phyloP scores from a whole-genome alignment of 2,888 invertebrate species.

The Campoletis raptor region DNA sequence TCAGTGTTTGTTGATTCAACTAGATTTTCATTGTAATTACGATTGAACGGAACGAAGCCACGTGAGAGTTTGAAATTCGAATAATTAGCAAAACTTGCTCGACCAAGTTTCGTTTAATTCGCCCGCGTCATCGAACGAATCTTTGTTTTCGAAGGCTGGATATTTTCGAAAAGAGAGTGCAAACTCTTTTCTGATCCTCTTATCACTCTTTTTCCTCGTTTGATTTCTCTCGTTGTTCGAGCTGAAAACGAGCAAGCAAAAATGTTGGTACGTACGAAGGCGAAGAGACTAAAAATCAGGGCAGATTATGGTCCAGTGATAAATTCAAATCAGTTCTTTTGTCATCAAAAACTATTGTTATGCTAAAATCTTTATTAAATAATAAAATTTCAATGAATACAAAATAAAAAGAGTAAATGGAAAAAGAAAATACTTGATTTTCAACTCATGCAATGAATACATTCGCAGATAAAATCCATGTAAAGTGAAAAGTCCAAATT shows the following conservation, averaged over 20 bases:
- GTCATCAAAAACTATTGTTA: not conserved
- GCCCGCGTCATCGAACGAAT: slow-evolving; percentile 48
- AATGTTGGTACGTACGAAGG: not conserved
- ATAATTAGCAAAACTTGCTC: slow-evolving; percentile 58
- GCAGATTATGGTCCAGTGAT: not conserved
- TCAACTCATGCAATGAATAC: not conserved
- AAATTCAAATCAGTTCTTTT: not conserved
- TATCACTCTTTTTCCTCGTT: slow-evolving; percentile 2
- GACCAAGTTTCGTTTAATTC: slow-evolving; percentile 27
- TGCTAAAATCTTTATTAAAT: not conserved
- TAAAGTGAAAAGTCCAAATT: not conserved
- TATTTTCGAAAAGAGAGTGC: too few relatives aligned
- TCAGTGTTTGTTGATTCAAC: slow-evolving; percentile 22
- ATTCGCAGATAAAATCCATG: not conserved
- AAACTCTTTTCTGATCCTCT: slow-evolving; percentile 71
- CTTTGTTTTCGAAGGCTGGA: slow-evolving; percentile 27
- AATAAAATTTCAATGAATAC: not conserved
- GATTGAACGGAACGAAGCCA: slow-evolving; percentile 3
- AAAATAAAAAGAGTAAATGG: not conserved
- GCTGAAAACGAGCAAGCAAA: slow-evolving; percentile 27
- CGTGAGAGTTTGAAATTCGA: slow-evolving; percentile 5
- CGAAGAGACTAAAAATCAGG: not conserved
- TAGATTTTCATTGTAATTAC: slow-evolving; percentile 10
- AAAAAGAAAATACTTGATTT: not conserved
- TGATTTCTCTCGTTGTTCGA: slow-evolving; percentile 27